Evolutionary conservation across 2,113 vertebrate species (phyloP).

Genomic region (Atherinomorus stipes): DNA sequence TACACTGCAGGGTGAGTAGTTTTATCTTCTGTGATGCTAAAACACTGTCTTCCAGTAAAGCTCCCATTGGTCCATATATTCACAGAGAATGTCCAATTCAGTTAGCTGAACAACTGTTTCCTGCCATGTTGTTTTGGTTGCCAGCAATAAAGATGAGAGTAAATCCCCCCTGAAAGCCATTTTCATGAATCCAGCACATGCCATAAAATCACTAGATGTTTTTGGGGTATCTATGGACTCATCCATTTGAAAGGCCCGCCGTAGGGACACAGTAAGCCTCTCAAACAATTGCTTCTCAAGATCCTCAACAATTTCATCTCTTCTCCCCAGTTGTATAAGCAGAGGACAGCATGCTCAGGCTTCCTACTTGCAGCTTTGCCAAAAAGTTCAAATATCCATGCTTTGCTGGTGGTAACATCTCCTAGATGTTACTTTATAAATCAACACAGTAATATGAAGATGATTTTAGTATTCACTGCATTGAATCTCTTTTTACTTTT

Average conservation of each 20-base stretch:
- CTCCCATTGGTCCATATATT: neutral
- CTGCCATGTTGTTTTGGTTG: constrained; percentile 11
- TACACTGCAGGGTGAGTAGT: neutral
- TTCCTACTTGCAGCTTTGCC: constrained; percentile 43
- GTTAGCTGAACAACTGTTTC: constrained; percentile 18
- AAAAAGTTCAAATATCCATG: constrained; percentile 30
- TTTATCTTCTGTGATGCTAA: neutral
- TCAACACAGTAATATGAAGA: too few species aligned
- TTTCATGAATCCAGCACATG: too few species aligned
- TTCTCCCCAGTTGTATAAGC: constrained; percentile 42
- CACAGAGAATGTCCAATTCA: neutral
- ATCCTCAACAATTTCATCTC: constrained; percentile 44
- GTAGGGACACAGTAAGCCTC: constrained; percentile 51
- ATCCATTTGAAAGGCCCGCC: constrained; percentile 43
- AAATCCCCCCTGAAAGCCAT: too few species aligned
- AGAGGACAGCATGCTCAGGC: constrained; percentile 46
- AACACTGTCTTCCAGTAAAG: neutral
- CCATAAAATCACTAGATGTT: too few species aligned
- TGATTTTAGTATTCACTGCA: too few species aligned
- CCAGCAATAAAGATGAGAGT: constrained; percentile 15
- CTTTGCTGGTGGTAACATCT: constrained; percentile 12
- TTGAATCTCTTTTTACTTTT: too few species aligned
- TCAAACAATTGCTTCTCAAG: constrained; percentile 58
- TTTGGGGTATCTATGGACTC: constrained; percentile 47
- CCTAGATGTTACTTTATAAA: too few species aligned